Evolutionary conservation across 2,797 vertebrate genomes (phyloP).

Genomic region (Parauchenoglanis punctatus): DNA sequence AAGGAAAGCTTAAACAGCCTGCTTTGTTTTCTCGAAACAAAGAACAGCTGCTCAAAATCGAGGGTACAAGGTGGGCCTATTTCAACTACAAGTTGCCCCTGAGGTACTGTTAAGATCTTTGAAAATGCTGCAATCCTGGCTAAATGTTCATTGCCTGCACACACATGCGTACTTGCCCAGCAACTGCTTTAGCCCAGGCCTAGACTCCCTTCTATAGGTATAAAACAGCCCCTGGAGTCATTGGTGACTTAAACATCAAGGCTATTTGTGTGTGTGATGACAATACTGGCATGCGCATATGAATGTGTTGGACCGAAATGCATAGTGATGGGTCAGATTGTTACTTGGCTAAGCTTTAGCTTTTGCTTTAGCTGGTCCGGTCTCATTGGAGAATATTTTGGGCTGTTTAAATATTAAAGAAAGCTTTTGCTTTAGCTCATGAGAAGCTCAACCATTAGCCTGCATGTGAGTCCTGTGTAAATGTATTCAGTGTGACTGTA

Average conservation of each 20-base stretch:
- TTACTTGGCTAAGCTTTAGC: background rate
- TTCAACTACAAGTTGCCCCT: background rate
- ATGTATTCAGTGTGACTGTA: background rate
- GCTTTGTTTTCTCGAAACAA: background rate
- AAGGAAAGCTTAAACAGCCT: background rate
- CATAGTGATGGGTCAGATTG: background rate
- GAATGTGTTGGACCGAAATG: background rate
- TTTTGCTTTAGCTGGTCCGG: background rate
- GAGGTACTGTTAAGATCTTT: constrained; percentile 20
- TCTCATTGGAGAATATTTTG: background rate
- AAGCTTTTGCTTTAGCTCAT: background rate
- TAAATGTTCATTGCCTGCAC: background rate
- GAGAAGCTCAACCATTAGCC: background rate
- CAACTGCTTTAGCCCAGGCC: background rate
- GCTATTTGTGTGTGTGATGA: background rate
- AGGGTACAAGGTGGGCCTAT: background rate
- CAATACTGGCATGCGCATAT: background rate
- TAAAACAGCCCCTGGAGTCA: background rate
- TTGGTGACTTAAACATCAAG: background rate
- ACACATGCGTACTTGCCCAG: background rate
- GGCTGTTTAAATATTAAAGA: background rate
- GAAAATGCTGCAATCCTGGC: background rate
- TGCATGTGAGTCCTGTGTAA: background rate
- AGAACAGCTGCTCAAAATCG: background rate
- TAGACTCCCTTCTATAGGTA: background rate